A percentile compares a stretch with the other conserved stretches of the same genome.
Conservation (phyloP, 1,140 invertebrate genomes). For the Ectropis grisescens region DNA sequence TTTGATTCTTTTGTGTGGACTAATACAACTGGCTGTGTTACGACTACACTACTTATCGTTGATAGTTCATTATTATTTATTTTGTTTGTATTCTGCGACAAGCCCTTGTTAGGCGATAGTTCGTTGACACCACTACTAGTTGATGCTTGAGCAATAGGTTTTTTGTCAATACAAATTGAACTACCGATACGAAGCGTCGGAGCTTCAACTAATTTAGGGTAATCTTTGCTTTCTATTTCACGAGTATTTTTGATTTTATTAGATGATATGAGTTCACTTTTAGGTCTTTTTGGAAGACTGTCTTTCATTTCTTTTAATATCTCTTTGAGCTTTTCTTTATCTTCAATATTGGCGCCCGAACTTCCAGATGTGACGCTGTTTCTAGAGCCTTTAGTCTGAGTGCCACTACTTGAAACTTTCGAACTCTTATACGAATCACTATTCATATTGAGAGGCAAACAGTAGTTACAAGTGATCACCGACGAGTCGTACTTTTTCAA, state of each 20-base stretch:
- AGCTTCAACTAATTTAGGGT: slow-evolving; percentile 16
- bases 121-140: no score
- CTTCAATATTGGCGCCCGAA: slow-evolving; percentile 21
- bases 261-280: slow-evolving; percentile 14
- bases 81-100: no score
- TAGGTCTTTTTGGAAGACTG: slow-evolving; percentile 47
- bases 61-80: no score
- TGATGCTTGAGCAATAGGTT: no score
- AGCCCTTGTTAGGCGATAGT: no score
- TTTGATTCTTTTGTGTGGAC: not conserved
- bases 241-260: slow-evolving; percentile 1
- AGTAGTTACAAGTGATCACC: slow-evolving; percentile 34
- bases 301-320: slow-evolving; percentile 65
- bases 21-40: not conserved
- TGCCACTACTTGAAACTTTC: slow-evolving; percentile 24
- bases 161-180: slow-evolving; percentile 6
- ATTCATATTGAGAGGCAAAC: slow-evolving; percentile 8
- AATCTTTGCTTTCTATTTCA: slow-evolving; percentile 1
- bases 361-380: slow-evolving; percentile 10
- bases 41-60: not conserved
- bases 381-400: slow-evolving; percentile 23
- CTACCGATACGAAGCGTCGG: slow-evolving; percentile 42
- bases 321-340: slow-evolving; percentile 51
- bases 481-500: slow-evolving; percentile 38
- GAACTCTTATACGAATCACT: slow-evolving; percentile 4